Evolutionary conservation across 2,113 vertebrate species (phyloP).

Genomic region (Trogon surrucura): DNA sequence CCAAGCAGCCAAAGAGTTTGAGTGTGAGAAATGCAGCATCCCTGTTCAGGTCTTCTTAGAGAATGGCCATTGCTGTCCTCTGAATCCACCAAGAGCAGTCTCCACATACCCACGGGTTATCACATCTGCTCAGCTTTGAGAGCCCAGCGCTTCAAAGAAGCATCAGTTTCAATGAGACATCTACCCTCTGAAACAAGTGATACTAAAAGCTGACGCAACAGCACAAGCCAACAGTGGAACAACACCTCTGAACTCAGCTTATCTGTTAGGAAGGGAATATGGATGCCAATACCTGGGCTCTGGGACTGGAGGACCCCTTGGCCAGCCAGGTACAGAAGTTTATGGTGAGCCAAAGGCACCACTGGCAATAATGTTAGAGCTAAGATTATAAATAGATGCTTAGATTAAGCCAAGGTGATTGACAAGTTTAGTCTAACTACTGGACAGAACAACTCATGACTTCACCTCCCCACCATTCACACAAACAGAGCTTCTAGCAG

Average conservation of each 20-base stretch:
- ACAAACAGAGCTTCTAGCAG: background rate
- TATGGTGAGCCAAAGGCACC: background rate
- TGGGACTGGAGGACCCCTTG: background rate
- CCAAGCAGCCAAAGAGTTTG: background rate
- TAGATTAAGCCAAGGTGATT: background rate
- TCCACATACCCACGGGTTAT: background rate
- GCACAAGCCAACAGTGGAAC: background rate
- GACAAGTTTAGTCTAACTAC: background rate
- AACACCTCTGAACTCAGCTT: accelerated
- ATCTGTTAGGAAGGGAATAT: accelerated
- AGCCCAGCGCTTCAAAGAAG: background rate
- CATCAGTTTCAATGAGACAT: background rate
- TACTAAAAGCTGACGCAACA: background rate
- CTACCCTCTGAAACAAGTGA: background rate
- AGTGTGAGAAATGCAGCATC: background rate
- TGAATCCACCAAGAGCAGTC: accelerated
- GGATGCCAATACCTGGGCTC: background rate
- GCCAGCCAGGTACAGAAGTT: background rate
- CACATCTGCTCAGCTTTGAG: background rate
- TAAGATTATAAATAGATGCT: background rate
- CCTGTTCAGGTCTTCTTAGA: background rate
- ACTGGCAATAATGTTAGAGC: background rate
- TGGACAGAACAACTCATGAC: background rate
- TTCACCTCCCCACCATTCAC: background rate
- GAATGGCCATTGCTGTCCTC: no score